Percentiles rank a stretch among this genome's conserved stretches.
These are phyloP conservation scores for Porites rus DNA, from an alignment of 92 coral and sea anemone genomes.

Conservation along the genomic window DNA sequence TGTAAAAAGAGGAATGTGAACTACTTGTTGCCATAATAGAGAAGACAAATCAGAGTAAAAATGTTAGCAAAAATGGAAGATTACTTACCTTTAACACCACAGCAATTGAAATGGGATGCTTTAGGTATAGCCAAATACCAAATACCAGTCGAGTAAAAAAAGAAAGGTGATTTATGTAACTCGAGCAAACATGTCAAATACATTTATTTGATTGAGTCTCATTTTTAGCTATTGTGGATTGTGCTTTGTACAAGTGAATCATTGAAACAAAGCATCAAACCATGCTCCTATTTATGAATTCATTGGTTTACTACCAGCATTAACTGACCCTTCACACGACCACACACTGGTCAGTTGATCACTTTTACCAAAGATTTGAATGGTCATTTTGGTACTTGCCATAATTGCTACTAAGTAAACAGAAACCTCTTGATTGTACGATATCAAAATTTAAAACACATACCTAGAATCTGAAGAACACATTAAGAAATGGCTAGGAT, in stretches of 20 bases:
- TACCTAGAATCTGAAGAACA: conserved; percentile 1
- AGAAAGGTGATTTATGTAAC: background rate
- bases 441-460: conserved; percentile 5
- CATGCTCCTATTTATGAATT: background rate
- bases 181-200: no score
- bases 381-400: background rate
- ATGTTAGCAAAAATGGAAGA: background rate
- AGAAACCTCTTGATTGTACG: background rate
- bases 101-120: background rate
- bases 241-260: background rate
- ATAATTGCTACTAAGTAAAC: background rate
- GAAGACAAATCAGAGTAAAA: background rate
- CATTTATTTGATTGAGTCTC: background rate
- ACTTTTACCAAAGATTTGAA: background rate
- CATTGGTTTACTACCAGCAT: background rate
- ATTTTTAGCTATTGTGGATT: background rate
- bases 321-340: background rate
- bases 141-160: background rate
- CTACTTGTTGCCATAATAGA: background rate
- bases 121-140: background rate
- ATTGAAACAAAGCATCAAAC: background rate
- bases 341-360: background rate
- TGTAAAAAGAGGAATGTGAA: background rate
- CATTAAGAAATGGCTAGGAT: background rate
- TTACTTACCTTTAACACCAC: background rate